These are phyloP conservation scores for Halichoeres trimaculatus DNA, from an alignment of 2,113 vertebrate genomes.

Conservation along the genomic window DNA sequence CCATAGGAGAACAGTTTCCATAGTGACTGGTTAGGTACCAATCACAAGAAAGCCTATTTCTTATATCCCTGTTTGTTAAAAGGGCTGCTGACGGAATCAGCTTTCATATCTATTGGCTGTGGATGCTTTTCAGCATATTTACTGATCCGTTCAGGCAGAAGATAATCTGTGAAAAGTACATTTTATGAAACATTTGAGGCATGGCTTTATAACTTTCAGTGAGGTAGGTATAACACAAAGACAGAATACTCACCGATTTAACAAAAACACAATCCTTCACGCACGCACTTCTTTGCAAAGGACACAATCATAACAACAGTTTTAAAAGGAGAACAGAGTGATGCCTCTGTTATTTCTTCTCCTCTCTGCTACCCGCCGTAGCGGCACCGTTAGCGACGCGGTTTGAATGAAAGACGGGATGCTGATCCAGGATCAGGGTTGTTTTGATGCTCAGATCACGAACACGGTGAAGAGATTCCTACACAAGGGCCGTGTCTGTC, in stretches of 20 bases:
- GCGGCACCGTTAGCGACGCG: constrained; percentile 60
- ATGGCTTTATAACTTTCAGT: neutral
- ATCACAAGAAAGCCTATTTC: neutral
- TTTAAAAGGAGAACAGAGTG: constrained; percentile 42
- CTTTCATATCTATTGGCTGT: neutral
- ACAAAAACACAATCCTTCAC: neutral
- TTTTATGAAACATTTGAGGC: neutral
- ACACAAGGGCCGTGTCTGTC: constrained; percentile 39
- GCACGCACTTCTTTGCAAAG: neutral
- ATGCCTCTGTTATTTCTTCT: constrained; percentile 7
- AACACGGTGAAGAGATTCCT: constrained; percentile 10
- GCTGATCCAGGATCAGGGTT: constrained; percentile 69
- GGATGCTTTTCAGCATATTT: neutral
- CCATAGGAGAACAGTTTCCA: constrained; percentile 47
- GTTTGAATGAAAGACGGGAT: constrained; percentile 65
- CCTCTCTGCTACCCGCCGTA: constrained; percentile 48
- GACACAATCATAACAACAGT: neutral
- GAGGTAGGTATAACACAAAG: neutral
- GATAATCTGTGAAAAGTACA: too few species aligned
- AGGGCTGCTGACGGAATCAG: neutral
- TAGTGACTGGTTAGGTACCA: constrained; percentile 44
- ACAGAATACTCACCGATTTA: neutral
- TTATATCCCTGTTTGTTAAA: neutral
- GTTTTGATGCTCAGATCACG: constrained; percentile 61
- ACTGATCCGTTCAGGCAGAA: neutral